Base-by-base conservation (phyloP, 1,140 invertebrate genomes). In the Dufourea novaeangliae region DNA sequence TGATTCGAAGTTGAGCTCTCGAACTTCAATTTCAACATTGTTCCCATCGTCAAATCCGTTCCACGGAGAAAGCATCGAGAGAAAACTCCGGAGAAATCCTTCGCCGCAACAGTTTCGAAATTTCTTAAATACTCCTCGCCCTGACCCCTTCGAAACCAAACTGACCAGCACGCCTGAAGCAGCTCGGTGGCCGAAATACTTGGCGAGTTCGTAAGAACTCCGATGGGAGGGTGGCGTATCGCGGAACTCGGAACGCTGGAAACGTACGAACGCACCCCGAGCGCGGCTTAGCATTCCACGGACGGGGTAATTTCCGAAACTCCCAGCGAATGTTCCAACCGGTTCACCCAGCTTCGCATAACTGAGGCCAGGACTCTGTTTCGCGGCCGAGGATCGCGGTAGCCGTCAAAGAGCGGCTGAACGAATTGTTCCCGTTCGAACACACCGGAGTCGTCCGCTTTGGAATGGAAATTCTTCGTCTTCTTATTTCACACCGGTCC, bases 371-470 rank as follows among this genome's bases (percentile, higher is more conserved):
- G 11, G 7, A 11, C 14, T 12, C 46, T 20, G 27, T 32, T 44
- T 37, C 46, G 72, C 34, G 27, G n/a, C 25, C 29, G 41, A n/a
- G 22, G 32, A 64, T 41, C 32, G 68, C 37, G 50, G 20, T 50
- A 29, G 56, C 66, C 61, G 50, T 27, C 70, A 71, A 72, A 75
- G 73, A 80, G 50, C 54, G 29, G 29, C 69, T n/a, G 59, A 79
- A 79, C 66, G 75, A 84, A 80, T 84, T 84, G 82, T 80, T 84
- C 82, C n/a, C 44, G 63, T 67, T 56, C 63, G 62, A 67, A 39
- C 52, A 39, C 52, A 50, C 37, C 41, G 3, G 12, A 46, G 44
- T 25, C 67, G 37, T 57, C 41, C n/a, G 59, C 78, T 84, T 77
- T 80, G 57, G 56, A 78, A 80, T 80, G 82, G 61, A 80, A 84